Conservation (phyloP, 2,888 invertebrate genomes). For the Cheiracanthium punctorium region DNA sequence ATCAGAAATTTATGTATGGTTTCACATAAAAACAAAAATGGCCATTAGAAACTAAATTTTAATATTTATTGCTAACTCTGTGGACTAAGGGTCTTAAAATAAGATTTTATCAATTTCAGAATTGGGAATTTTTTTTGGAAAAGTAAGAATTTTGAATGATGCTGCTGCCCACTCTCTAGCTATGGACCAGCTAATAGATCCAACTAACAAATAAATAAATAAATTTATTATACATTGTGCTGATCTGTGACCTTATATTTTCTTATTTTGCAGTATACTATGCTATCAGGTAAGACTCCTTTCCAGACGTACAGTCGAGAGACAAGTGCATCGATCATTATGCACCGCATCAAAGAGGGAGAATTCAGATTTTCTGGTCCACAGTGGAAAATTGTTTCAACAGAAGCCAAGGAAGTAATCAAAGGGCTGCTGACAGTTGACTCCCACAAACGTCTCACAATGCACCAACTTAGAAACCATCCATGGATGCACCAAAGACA, state of each 20-base stretch:
- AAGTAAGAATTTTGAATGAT: too few species aligned
- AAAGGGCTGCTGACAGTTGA: conserved; percentile 86
- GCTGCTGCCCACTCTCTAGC: too few species aligned
- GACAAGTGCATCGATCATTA: conserved; percentile 84
- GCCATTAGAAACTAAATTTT: too few species aligned
- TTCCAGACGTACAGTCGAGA: conserved; percentile 84
- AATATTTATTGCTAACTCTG: too few species aligned
- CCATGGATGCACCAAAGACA: conserved; percentile 81
- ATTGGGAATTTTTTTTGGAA: too few species aligned
- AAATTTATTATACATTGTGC: neutral
- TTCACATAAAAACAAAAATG: too few species aligned
- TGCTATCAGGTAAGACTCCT: conserved; percentile 90
- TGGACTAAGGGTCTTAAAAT: too few species aligned
- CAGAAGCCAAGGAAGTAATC: conserved; percentile 85
- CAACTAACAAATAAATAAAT: too few species aligned
- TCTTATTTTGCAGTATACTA: conserved; percentile 82
- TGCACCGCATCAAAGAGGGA: conserved; percentile 87
- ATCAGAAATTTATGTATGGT: too few species aligned
- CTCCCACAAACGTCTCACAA: conserved; percentile 83
- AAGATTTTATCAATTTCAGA: too few species aligned
- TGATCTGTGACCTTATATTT: conserved; percentile 10
- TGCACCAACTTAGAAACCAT: conserved; percentile 82
- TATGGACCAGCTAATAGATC: too few species aligned
- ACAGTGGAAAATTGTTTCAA: conserved; percentile 85
- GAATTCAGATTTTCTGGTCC: conserved; percentile 85